phyloP scores from a whole-genome alignment of 2,797 vertebrate species.

The Gallinago stenura region DNA sequence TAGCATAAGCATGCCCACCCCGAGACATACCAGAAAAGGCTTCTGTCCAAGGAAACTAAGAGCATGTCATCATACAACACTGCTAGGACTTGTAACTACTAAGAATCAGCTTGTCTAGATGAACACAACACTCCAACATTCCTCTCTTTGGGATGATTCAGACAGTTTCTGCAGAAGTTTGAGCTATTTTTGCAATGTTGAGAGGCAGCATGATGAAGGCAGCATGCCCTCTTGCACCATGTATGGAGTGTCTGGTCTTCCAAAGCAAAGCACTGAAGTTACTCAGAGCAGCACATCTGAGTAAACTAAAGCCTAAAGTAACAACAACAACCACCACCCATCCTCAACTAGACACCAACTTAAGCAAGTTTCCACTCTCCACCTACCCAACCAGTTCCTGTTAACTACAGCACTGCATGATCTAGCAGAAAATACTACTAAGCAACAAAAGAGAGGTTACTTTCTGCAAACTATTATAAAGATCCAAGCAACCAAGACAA shows the following conservation, averaged over 20 bases:
- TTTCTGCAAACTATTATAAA: neutral
- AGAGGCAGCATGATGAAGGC: neutral
- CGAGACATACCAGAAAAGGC: neutral
- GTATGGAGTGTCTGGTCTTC: neutral
- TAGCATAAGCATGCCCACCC: neutral
- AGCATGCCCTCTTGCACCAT: neutral
- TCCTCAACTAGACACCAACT: neutral
- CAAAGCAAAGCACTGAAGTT: neutral
- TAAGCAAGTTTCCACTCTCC: neutral
- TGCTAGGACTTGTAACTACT: neutral
- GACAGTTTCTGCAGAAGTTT: neutral
- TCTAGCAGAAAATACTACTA: neutral
- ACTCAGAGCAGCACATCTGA: neutral
- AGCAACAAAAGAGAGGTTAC: no score
- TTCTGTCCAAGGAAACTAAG: neutral
- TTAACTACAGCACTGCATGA: neutral
- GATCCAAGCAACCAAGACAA: neutral
- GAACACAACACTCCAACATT: neutral
- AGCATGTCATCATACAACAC: accelerated
- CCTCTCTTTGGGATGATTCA: neutral
- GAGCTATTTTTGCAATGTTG: neutral
- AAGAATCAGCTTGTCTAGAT: neutral
- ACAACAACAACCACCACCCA: neutral
- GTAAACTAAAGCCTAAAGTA: neutral
- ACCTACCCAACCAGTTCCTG: neutral